Evolutionary conservation across 35 echinoderm and acorn worm genomes (phyloP).

Genomic region (Lytechinus variegatus): DNA sequence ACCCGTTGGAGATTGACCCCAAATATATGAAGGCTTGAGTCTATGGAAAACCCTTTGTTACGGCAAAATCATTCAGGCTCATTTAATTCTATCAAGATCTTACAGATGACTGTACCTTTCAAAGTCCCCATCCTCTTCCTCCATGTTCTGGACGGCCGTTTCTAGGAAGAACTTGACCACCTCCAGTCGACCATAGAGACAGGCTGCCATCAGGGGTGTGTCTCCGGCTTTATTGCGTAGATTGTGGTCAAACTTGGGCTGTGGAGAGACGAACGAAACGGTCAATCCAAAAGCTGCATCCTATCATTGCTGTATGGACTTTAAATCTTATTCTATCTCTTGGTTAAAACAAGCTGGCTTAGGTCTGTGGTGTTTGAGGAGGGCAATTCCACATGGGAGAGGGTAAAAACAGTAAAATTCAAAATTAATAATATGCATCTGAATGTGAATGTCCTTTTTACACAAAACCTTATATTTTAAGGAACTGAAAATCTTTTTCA

Average conservation of each 20-base stretch:
- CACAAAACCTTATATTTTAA: too few relatives aligned
- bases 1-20: too few relatives aligned
- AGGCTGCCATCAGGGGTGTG: slow-evolving; percentile 88
- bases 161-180: slow-evolving; percentile 87
- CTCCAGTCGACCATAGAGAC: slow-evolving; percentile 73
- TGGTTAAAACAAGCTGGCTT: background rate
- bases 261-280: background rate
- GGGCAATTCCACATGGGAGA: too few relatives aligned
- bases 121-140: slow-evolving; percentile 65
- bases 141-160: slow-evolving; percentile 68
- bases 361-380: too few relatives aligned
- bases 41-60: too few relatives aligned
- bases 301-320: background rate
- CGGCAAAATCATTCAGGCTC: too few relatives aligned
- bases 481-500: too few relatives aligned
- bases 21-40: too few relatives aligned
- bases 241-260: slow-evolving; percentile 98
- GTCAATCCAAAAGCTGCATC: background rate
- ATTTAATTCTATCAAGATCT: too few relatives aligned
- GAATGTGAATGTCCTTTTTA: too few relatives aligned
- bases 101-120: slow-evolving; percentile 52
- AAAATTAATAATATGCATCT: too few relatives aligned
- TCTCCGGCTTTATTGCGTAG: slow-evolving; percentile 84
- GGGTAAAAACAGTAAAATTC: too few relatives aligned
- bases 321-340: background rate